Evolutionary conservation across 2,113 vertebrate species (phyloP), one percentile per base, ranked within the genome.

Genomic region (Cettia cetti): DNA sequence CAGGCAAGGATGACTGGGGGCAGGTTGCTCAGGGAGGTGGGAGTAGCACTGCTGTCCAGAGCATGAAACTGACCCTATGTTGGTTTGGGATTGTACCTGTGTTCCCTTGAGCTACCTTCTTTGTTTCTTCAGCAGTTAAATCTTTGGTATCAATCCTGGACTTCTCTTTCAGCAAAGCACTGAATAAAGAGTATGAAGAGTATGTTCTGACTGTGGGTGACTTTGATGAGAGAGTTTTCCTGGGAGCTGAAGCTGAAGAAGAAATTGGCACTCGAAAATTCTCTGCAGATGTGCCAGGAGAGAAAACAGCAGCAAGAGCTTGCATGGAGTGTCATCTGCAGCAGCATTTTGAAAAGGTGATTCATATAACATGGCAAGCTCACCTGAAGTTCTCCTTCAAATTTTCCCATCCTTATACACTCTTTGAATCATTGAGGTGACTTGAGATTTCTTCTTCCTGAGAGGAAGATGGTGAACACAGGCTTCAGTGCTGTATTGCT

Each of bases 181-280:
- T 99, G 49, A 99, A 99, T 95, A 98, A 98, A 54, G 99, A 99
- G 94, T 99, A 99, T 30, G 99, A 99, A 94, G 99, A 99, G 79
- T 99, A 99, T 6, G 99, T 99, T 85, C 95, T 99, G 95, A 99
- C 99, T 0, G 98, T 99, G 90, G 99, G 99, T 39, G 99, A 99
- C 91, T 99, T 99, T 30, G 99, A 99, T 9, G 99, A 99, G 96
- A 98, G 99, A 19, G 98, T 99, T 90, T 99, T 99, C 97, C 97
- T 99, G 77, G 99, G 98, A 71, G 99, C 98, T 30, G 99, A 99
- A 57, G 99, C 99, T 2, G 99, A 99, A 56, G 99, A 99, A 82
- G 99, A 99, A 95, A 99, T 99, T 13, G 99, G 99, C 76, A 99
- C 99, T 20, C 98, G 95, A 39, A 99, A 99, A 86, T 91, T 97